phyloP scores from a whole-genome alignment of 2,113 vertebrate species.

The Coreoperca whiteheadi region DNA sequence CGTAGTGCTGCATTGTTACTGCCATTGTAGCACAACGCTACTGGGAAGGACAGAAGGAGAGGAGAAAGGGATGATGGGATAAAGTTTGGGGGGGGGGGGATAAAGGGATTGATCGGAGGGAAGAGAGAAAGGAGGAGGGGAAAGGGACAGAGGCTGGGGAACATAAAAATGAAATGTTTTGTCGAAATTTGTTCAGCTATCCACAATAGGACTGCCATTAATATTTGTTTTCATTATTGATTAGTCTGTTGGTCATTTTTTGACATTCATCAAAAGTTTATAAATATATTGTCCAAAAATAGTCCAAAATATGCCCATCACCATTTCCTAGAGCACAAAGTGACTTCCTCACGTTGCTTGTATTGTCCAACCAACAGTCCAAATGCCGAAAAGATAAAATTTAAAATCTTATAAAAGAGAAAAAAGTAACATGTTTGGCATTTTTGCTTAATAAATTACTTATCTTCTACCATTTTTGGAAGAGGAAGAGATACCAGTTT shows the following conservation, averaged over 20 bases:
- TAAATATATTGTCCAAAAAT: neutral
- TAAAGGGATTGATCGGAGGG: constrained; percentile 29
- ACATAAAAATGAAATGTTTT: neutral
- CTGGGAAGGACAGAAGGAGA: constrained; percentile 60
- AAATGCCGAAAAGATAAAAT: neutral
- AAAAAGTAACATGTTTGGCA: too few species aligned
- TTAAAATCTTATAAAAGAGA: neutral
- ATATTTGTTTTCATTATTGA: neutral
- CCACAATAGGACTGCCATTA: neutral
- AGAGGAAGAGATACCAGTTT: neutral
- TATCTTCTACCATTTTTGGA: too few species aligned
- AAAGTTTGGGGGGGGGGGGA: constrained; percentile 12
- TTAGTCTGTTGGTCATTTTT: neutral
- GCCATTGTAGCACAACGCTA: constrained; percentile 60
- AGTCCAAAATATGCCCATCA: neutral
- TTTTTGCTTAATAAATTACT: too few species aligned
- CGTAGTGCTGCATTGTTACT: constrained; percentile 60
- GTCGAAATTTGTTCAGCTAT: neutral
- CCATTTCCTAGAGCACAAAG: neutral
- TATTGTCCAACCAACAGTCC: neutral
- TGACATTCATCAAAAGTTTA: neutral
- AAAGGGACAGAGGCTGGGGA: too few species aligned
- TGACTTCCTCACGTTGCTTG: neutral
- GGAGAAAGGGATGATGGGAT: constrained; percentile 56
- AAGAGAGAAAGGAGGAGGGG: neutral